phyloP scores from a whole-genome alignment of 2,797 vertebrate genomes.

The Gymnothorax javanicus region DNA sequence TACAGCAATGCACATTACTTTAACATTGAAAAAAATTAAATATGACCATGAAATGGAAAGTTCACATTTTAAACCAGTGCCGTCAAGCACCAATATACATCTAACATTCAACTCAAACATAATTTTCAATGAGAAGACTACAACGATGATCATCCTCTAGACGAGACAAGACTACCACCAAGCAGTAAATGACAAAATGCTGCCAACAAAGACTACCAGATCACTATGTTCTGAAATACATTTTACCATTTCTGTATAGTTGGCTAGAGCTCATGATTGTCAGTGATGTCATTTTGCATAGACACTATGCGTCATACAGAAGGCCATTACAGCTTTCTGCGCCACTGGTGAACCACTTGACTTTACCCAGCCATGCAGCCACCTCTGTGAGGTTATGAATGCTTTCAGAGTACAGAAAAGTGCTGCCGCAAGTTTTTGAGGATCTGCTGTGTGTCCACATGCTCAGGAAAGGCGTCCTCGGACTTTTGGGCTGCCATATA shows the following conservation, averaged over 20 bases:
- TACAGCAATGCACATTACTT: slow-evolving; percentile 14
- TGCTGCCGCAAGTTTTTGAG: slow-evolving; percentile 87
- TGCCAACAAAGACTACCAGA: neutral
- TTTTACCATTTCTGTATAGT: neutral
- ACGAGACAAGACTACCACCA: neutral
- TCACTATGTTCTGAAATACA: slow-evolving; percentile 13
- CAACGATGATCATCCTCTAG: slow-evolving; percentile 7
- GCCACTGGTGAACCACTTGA: neutral
- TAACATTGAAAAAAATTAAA: slow-evolving; percentile 8
- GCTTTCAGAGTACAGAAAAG: slow-evolving; percentile 83
- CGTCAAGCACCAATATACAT: neutral
- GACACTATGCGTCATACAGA: neutral
- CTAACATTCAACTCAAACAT: neutral
- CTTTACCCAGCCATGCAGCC: neutral
- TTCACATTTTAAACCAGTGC: slow-evolving; percentile 40
- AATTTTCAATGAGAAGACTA: neutral
- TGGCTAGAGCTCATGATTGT: neutral
- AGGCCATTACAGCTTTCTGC: neutral
- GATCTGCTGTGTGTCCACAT: slow-evolving; percentile 90
- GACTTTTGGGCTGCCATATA: slow-evolving; percentile 87
- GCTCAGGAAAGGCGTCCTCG: slow-evolving; percentile 88
- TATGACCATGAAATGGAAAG: slow-evolving; percentile 23
- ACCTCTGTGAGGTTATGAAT: neutral
- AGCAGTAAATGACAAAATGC: neutral
- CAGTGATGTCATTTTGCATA: slow-evolving; percentile 5